These are phyloP conservation scores for Scelioninae gen. 2 DNA, from an alignment of 2,888 invertebrate species.

Conservation along the genomic window DNA sequence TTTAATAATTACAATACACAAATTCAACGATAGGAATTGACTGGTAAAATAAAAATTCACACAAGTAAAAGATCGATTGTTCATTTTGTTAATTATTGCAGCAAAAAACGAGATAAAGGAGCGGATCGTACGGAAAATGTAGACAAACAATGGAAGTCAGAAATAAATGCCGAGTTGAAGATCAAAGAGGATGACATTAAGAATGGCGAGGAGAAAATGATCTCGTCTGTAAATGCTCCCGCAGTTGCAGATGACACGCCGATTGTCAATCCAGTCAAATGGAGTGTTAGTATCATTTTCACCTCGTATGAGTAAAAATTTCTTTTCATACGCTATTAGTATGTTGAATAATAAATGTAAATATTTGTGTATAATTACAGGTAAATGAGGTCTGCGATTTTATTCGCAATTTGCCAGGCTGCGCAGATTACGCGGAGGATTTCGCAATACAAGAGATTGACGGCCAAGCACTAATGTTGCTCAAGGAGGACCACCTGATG, in stretches of 20 bases:
- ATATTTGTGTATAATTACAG: slow-evolving; percentile 72
- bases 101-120: slow-evolving; percentile 70
- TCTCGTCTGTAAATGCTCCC: slow-evolving; percentile 63
- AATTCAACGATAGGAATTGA: too few species aligned
- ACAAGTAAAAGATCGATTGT: neutral
- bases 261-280: slow-evolving; percentile 80
- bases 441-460: slow-evolving; percentile 97
- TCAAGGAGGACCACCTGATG: slow-evolving; percentile 96
- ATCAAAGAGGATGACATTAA: slow-evolving; percentile 65
- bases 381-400: slow-evolving; percentile 93
- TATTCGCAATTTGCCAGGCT: slow-evolving; percentile 91
- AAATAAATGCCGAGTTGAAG: slow-evolving; percentile 71
- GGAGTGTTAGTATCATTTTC: slow-evolving; percentile 79
- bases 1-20: too few species aligned
- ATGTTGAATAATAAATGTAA: neutral
- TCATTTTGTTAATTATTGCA: slow-evolving; percentile 46
- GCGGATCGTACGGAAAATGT: slow-evolving; percentile 67
- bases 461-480: slow-evolving; percentile 92
- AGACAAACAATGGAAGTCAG: slow-evolving; percentile 73
- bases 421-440: slow-evolving; percentile 94
- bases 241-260: slow-evolving; percentile 71
- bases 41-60: too few species aligned
- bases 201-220: slow-evolving; percentile 75
- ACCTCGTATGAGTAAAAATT: too few species aligned
- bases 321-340: too few species aligned